These are phyloP conservation scores for Thamnophis sirtalis DNA, from an alignment of 2,113 vertebrate species.

Conservation along the genomic window DNA sequence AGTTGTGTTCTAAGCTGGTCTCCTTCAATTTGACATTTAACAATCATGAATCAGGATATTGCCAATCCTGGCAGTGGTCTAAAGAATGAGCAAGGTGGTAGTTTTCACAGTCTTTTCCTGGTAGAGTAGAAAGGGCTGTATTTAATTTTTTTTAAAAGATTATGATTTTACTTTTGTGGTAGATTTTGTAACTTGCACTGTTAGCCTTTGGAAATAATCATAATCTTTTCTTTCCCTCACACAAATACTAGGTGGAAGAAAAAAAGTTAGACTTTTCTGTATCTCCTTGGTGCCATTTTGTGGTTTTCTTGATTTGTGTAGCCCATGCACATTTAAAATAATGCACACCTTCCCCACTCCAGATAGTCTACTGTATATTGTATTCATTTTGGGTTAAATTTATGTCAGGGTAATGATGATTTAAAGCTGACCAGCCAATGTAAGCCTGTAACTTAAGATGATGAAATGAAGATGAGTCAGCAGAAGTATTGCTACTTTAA, in stretches of 20 bases:
- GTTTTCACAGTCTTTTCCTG: neutral
- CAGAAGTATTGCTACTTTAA: no score
- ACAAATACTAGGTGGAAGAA: neutral
- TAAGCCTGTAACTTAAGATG: no score
- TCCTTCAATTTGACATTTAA: neutral
- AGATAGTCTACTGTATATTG: neutral
- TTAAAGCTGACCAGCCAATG: no score
- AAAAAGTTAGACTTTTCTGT: neutral
- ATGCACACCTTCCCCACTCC: neutral
- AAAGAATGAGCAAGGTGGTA: neutral
- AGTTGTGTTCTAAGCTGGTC: neutral
- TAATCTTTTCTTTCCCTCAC: neutral
- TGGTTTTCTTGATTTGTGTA: neutral
- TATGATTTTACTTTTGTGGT: neutral
- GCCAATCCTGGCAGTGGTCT: neutral
- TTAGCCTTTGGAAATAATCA: neutral
- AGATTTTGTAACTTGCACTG: neutral
- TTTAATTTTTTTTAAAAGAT: neutral
- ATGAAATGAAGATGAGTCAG: no score
- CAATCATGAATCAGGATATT: neutral
- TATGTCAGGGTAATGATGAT: neutral
- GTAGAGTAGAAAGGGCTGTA: neutral
- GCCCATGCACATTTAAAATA: neutral
- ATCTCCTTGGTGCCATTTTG: neutral
- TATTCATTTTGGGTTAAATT: neutral